Conservation (phyloP, 2,888 invertebrate species). For the Phania funesta region DNA sequence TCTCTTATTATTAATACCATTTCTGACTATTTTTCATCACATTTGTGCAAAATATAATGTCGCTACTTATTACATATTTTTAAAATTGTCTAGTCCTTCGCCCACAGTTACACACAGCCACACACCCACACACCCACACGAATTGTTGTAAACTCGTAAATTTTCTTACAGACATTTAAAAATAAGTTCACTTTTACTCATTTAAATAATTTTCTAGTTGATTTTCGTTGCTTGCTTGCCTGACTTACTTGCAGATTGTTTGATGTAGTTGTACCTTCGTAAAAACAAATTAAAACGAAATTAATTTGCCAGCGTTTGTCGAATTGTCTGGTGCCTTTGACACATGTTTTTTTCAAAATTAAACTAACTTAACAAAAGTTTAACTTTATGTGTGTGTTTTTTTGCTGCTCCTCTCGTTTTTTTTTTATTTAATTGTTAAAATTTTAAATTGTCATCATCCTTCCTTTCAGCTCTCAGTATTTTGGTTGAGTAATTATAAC, state of each 20-base stretch:
- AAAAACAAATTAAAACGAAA: neutral
- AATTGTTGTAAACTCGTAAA: neutral
- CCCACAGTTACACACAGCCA: neutral
- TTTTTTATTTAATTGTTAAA: conserved; percentile 32
- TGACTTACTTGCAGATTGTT: conserved; percentile 26
- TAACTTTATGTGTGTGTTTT: neutral
- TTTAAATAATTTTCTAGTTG: conserved; percentile 16
- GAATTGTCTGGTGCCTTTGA: conserved; percentile 7
- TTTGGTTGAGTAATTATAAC: conserved; percentile 60
- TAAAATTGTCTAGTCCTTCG: neutral
- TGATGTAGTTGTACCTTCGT: neutral
- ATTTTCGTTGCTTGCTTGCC: conserved; percentile 7
- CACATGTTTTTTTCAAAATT: neutral
- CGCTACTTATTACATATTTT: no score
- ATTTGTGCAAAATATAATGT: no score
- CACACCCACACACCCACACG: neutral
- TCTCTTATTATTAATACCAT: no score
- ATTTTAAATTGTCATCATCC: conserved; percentile 62
- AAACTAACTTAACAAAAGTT: conserved; percentile 41
- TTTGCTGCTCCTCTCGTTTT: neutral
- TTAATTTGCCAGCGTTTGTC: conserved; percentile 29
- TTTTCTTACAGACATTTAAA: conserved; percentile 24
- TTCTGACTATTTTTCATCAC: no score
- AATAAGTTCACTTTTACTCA: conserved; percentile 9
- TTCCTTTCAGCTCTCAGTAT: conserved; percentile 48